Evolutionary conservation across 2,113 vertebrate species (phyloP), one percentile per base, ranked within the genome.

Genomic region (Hyperopisus bebe): DNA sequence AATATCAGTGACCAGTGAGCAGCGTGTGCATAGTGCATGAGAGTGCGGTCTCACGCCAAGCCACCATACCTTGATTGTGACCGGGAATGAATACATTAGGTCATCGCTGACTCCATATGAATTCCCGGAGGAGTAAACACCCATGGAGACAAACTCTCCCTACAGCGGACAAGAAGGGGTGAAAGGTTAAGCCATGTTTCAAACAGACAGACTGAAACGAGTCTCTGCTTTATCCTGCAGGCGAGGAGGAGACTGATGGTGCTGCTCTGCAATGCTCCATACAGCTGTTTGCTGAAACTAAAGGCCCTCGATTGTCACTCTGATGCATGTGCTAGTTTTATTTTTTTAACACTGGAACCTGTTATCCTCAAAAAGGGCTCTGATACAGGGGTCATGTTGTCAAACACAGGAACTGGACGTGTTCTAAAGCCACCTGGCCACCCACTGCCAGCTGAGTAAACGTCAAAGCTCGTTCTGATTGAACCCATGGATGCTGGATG

Each of bases 131-230:
- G 98, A 98, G 93, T 97, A 97, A 0, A 99, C 95, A 0, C 98
- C 98, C 98, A 99, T 99, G 0, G 98, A 99, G 93, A 98, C 96
- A 93, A 97, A 99, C 90, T 99, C 97, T 3, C 97, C 97, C 98
- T 99, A 92, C n/a, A 95, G 92, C 58, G 70, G 24, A 89, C 13
- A 89, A 21, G 89, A 31, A 27, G 8, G 42, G 62, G 27, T 35
- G 21, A 6, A n/a, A 58, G 24, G 42, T 80, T 15, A 80, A 80
- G 74, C 70, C 31, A 2, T 39, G 70, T 17, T 39, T 2, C 35
- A 80, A 80, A 80, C 35, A 21, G 19, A 42, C 5, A 10, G 27
- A 31, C 74, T 39, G 35, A 39, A 39, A 39, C 17, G 13, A 17
- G 74, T 42, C 70, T 77, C 35, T 42, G 62, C 74, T 80, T 42